phyloP scores from a whole-genome alignment of 2,113 vertebrate species.

The Periophthalmodon schlosseri region DNA sequence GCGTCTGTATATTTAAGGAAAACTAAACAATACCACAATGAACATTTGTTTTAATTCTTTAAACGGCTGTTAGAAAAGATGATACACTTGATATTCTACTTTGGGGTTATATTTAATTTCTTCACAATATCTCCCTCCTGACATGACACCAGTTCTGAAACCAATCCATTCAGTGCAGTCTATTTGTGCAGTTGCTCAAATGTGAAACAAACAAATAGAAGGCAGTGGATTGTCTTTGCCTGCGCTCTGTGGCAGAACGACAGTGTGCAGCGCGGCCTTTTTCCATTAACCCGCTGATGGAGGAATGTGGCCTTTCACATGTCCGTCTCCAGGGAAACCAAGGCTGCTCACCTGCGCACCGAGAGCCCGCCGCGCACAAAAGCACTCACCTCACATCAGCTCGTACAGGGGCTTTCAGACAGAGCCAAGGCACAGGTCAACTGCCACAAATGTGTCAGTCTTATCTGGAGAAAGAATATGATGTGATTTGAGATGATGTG shows the following conservation, averaged over 20 bases:
- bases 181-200: background rate
- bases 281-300: slow-evolving; percentile 36
- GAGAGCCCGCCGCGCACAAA: background rate
- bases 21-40: too few relatives aligned
- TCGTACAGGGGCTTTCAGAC: background rate
- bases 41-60: too few relatives aligned
- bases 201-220: slow-evolving; percentile 13
- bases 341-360: slow-evolving; percentile 44
- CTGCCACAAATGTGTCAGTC: background rate
- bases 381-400: too few relatives aligned
- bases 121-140: too few relatives aligned
- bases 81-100: too few relatives aligned
- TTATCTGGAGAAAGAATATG: too few relatives aligned
- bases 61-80: too few relatives aligned
- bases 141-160: background rate
- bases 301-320: slow-evolving; percentile 50
- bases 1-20: too few relatives aligned
- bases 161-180: background rate
- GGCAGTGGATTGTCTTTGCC: background rate
- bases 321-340: slow-evolving; percentile 67
- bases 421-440: background rate
- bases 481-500: background rate
- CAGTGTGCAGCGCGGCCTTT: slow-evolving; percentile 26
- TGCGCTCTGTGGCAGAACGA: slow-evolving; percentile 15
- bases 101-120: too few relatives aligned